phyloP scores from a whole-genome alignment of 2,888 invertebrate genomes.

The Margaritifera margaritifera region DNA sequence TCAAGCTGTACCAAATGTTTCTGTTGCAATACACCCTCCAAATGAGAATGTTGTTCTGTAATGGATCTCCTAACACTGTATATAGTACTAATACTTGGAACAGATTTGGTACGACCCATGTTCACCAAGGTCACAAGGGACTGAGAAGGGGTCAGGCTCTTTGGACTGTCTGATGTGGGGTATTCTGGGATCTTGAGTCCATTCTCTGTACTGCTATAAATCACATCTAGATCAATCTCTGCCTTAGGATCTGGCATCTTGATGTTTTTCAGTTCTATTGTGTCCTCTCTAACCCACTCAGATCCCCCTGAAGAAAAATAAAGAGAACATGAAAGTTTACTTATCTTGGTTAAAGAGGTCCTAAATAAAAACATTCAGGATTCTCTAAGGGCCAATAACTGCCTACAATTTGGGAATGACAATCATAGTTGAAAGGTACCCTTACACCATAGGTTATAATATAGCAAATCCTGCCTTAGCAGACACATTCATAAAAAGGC shows the following conservation, averaged over 20 bases:
- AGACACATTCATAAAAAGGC: too few species aligned
- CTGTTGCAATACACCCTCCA: constrained; percentile 57
- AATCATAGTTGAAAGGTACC: neutral
- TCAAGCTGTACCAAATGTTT: constrained; percentile 88
- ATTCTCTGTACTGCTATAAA: constrained; percentile 6
- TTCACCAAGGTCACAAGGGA: constrained; percentile 37
- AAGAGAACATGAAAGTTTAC: neutral
- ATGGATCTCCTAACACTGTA: constrained; percentile 54
- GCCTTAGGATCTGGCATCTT: constrained; percentile 77
- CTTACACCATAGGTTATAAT: too few species aligned
- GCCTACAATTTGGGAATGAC: neutral
- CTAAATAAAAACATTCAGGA: neutral
- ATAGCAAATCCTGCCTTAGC: too few species aligned
- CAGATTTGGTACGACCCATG: constrained; percentile 56
- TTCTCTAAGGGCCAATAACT: neutral
- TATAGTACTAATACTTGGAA: constrained; percentile 69
- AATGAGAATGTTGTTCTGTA: constrained; percentile 28
- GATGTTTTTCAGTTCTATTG: constrained; percentile 93
- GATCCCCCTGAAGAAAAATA: constrained; percentile 79
- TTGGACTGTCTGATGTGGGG: constrained; percentile 29
- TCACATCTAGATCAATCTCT: constrained; percentile 64
- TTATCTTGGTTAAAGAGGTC: too few species aligned
- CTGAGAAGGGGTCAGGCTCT: constrained; percentile 42
- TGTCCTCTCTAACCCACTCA: constrained; percentile 94
- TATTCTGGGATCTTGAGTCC: constrained; percentile 28